phyloP scores from a whole-genome alignment of 2,888 invertebrate species.

The Drosophila bunnanda region DNA sequence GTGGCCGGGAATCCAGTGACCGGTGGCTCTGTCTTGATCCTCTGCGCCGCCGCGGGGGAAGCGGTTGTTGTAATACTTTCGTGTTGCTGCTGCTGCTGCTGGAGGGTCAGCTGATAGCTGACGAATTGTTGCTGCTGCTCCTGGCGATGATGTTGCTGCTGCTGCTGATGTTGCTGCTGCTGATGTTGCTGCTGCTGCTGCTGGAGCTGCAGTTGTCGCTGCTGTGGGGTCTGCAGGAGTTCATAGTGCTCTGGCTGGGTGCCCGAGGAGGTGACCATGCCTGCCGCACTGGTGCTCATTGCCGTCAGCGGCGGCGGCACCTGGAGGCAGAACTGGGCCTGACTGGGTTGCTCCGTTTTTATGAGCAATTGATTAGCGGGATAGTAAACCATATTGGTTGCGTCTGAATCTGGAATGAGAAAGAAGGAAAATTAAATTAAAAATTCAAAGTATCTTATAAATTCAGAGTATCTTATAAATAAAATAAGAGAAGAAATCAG shows the following conservation, averaged over 20 bases:
- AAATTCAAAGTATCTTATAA: neutral
- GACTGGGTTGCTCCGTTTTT: conserved; percentile 83
- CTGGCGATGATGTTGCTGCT: too few species aligned
- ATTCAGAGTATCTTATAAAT: neutral
- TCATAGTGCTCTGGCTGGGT: conserved; percentile 68
- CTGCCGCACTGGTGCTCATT: conserved; percentile 21
- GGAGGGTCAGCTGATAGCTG: conserved; percentile 58
- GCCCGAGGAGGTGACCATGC: conserved; percentile 42
- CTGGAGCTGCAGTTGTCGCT: conserved; percentile 71
- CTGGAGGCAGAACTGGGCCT: conserved; percentile 81
- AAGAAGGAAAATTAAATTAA: neutral
- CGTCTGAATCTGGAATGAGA: conserved; percentile 69
- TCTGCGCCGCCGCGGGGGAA: conserved; percentile 25
- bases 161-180: conserved; percentile 11
- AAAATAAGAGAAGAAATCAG: neutral
- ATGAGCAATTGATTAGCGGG: conserved; percentile 84
- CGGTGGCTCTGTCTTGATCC: conserved; percentile 66
- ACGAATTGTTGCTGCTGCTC: conserved; percentile 50
- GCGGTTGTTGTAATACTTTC: conserved; percentile 36
- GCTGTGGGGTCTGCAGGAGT: conserved; percentile 68
- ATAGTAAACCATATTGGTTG: conserved; percentile 84
- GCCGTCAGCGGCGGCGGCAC: conserved; percentile 56
- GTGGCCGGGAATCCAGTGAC: conserved; percentile 5
- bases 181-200: conserved; percentile 60
- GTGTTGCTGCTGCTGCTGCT: conserved; percentile 56